phyloP scores from a whole-genome alignment of 1,140 invertebrate species.

The Sycobia sp. region DNA sequence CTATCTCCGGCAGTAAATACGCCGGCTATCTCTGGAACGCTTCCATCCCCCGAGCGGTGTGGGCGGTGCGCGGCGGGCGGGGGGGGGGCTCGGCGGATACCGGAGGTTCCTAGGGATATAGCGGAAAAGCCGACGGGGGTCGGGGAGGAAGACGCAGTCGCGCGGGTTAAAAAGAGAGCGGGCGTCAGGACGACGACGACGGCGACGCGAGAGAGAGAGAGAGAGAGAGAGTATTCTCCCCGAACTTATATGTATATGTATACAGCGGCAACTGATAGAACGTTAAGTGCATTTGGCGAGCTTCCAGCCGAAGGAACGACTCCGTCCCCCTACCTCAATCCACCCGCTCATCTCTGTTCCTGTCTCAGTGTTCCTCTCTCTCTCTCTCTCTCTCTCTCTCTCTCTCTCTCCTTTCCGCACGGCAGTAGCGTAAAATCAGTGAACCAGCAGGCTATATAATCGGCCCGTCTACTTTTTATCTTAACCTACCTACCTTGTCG shows the following conservation, averaged over 20 bases:
- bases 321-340: not conserved
- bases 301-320: slow-evolving; percentile 50
- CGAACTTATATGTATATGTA: slow-evolving; percentile 29
- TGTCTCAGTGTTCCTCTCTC: slow-evolving; percentile 10
- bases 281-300: slow-evolving; percentile 57
- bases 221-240: too few relatives aligned
- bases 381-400: not conserved
- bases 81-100: too few relatives aligned
- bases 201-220: too few relatives aligned
- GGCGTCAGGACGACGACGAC: slow-evolving; percentile 18
- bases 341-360: not conserved
- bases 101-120: not conserved
- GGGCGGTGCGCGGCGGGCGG: too few relatives aligned
- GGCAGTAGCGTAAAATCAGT: slow-evolving; percentile 50
- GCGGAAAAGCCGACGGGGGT: slow-evolving; percentile 1
- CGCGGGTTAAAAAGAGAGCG: not conserved
- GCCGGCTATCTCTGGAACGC: slow-evolving; percentile 42
- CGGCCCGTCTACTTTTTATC: slow-evolving; percentile 26
- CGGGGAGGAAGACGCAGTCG: not conserved
- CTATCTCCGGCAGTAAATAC: slow-evolving; percentile 49
- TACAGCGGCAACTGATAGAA: slow-evolving; percentile 48
- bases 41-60: too few relatives aligned
- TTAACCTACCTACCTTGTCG: too few relatives aligned
- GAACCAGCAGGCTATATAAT: slow-evolving; percentile 34
- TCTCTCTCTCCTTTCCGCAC: slow-evolving; percentile 30